Evolutionary conservation across 1,140 invertebrate genomes (phyloP).

Genomic region (Trichonephila clavipes): DNA sequence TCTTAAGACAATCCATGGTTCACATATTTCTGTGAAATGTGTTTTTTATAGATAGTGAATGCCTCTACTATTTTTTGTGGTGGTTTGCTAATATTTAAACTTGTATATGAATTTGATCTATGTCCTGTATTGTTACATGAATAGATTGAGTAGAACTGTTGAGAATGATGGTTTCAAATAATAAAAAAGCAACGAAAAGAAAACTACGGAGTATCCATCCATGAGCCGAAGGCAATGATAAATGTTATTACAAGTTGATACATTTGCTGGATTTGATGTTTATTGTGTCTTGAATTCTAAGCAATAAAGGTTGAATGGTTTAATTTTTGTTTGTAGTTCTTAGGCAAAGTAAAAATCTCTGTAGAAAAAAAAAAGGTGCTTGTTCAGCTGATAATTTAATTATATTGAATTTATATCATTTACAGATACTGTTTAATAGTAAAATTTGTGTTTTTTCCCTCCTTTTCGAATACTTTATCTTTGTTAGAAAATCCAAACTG

Average conservation of each 20-base stretch:
- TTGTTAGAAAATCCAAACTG: background rate
- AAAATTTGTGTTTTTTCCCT: no score
- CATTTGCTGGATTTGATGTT: background rate
- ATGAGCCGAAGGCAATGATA: background rate
- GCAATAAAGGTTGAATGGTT: background rate
- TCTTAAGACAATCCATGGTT: slow-evolving; percentile 61
- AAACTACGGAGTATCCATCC: slow-evolving; percentile 4
- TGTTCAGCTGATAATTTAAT: background rate
- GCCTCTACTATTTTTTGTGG: slow-evolving; percentile 70
- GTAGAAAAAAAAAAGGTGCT: slow-evolving; percentile 5
- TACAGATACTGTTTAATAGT: no score
- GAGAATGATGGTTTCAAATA: background rate
- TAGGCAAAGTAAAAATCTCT: background rate
- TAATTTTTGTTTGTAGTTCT: background rate
- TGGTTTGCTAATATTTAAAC: slow-evolving; percentile 57
- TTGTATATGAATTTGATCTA: slow-evolving; percentile 52
- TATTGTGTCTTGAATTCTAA: slow-evolving; percentile 4
- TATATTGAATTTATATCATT: no score
- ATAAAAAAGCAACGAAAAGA: slow-evolving; percentile 1
- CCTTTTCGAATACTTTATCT: background rate
- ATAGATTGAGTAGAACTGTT: slow-evolving; percentile 37
- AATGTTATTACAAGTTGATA: background rate
- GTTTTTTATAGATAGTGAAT: slow-evolving; percentile 53
- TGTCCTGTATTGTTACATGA: slow-evolving; percentile 30
- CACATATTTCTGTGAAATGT: slow-evolving; percentile 62